Percentiles rank a stretch among this genome's conserved stretches.
Conservation (phyloP, 2,113 vertebrate species). For the Burhinus oedicnemus region DNA sequence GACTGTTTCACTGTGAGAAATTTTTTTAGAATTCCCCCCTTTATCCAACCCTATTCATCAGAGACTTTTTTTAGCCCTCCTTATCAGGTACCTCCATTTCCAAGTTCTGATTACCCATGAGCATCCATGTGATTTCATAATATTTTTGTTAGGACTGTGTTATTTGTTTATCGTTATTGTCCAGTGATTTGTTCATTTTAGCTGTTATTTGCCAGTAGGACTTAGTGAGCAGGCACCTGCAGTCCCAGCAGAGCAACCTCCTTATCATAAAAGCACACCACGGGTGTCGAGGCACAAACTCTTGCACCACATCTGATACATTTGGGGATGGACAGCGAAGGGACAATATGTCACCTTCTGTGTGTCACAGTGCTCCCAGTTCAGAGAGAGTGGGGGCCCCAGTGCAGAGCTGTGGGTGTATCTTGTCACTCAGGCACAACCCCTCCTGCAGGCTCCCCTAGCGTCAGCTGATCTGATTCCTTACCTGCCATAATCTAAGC, state of each 20-base stretch:
- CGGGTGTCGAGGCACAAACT: accelerated
- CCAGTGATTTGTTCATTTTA: neutral
- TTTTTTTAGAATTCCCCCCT: neutral
- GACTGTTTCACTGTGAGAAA: neutral
- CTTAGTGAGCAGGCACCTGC: neutral
- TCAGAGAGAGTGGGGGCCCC: accelerated
- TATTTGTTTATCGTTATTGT: neutral
- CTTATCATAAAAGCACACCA: accelerated
- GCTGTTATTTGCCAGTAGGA: neutral
- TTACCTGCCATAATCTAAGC: neutral
- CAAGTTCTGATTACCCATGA: neutral
- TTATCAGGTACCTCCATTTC: neutral
- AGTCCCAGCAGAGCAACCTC: neutral
- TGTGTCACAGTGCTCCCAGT: accelerated
- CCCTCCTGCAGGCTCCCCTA: neutral
- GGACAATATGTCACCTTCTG: neutral
- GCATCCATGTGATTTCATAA: neutral
- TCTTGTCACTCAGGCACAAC: neutral
- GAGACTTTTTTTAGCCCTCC: neutral
- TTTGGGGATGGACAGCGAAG: accelerated
- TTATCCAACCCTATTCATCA: neutral
- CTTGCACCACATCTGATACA: neutral
- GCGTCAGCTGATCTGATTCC: neutral
- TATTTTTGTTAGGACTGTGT: neutral
- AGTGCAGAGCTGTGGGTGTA: accelerated